phyloP scores from a whole-genome alignment of 2,797 vertebrate species.

The Ptychobarbus kaznakovi region DNA sequence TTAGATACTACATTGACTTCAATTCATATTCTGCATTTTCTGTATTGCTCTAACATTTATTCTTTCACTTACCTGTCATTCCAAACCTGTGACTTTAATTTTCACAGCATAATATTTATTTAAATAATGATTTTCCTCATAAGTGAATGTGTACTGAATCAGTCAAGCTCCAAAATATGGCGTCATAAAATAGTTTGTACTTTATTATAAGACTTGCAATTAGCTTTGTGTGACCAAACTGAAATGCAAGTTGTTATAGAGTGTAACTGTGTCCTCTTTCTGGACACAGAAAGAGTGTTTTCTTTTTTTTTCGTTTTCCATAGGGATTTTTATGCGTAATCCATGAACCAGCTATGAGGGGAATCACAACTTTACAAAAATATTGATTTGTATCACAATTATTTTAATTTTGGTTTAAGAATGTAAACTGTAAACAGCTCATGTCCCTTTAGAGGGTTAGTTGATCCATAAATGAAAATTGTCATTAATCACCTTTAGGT shows the following conservation, averaged over 20 bases:
- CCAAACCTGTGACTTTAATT: not conserved
- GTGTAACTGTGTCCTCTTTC: not conserved
- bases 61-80: not conserved
- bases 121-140: not conserved
- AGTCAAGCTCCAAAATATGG: not conserved
- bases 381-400: not conserved
- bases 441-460: not conserved
- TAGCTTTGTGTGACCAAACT: not conserved
- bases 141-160: not conserved
- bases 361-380: not conserved
- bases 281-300: not conserved
- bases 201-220: not conserved
- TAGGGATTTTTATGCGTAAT: not conserved
- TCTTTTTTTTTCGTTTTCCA: too few relatives aligned
- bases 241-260: not conserved
- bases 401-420: not conserved
- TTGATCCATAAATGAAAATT: too few relatives aligned
- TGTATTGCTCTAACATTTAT: not conserved
- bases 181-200: not conserved
- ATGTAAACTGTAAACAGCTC: not conserved
- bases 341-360: not conserved
- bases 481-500: too few relatives aligned
- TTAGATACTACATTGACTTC: not conserved
- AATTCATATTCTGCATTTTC: not conserved
- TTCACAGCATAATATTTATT: not conserved